phyloP scores from a whole-genome alignment of 1,140 invertebrate genomes.

The Zaprionus tsacasi region DNA sequence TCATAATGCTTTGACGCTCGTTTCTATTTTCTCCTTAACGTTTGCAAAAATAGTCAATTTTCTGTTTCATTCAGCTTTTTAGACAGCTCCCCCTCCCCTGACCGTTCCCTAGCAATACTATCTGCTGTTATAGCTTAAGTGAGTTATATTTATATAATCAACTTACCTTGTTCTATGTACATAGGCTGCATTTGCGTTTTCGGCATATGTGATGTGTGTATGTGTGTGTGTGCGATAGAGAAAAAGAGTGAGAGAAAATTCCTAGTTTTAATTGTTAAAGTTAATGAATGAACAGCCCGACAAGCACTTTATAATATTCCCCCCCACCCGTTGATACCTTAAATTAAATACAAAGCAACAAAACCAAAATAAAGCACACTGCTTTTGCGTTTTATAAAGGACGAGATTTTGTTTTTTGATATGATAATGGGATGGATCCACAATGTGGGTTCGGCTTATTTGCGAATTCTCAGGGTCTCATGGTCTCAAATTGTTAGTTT shows the following conservation, averaged over 20 bases:
- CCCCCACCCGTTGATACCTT: conserved; percentile 7
- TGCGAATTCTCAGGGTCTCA: no score
- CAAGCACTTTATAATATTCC: neutral
- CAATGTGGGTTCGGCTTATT: no score
- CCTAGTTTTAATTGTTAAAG: conserved; percentile 76
- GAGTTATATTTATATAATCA: conserved; percentile 23
- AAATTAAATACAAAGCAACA: conserved; percentile 11
- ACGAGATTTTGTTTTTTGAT: neutral
- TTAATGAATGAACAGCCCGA: conserved; percentile 35
- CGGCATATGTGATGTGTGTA: conserved; percentile 11
- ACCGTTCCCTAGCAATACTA: conserved; percentile 11
- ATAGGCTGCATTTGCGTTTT: conserved; percentile 21
- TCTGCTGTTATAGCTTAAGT: conserved; percentile 32
- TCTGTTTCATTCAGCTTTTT: conserved; percentile 4
- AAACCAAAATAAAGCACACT: conserved; percentile 1
- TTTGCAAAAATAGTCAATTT: conserved; percentile 1
- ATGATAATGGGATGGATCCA: neutral
- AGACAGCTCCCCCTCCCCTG: neutral
- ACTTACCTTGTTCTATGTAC: conserved; percentile 18
- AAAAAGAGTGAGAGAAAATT: conserved; percentile 46
- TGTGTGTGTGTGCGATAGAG: conserved; percentile 12
- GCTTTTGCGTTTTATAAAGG: neutral
- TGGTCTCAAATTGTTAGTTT: no score
- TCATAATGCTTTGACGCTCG: neutral
- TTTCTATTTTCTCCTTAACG: neutral